Percentiles rank a stretch among this genome's conserved stretches.
Conservation (phyloP, 2,113 vertebrate genomes). For the Charina bottae region DNA sequence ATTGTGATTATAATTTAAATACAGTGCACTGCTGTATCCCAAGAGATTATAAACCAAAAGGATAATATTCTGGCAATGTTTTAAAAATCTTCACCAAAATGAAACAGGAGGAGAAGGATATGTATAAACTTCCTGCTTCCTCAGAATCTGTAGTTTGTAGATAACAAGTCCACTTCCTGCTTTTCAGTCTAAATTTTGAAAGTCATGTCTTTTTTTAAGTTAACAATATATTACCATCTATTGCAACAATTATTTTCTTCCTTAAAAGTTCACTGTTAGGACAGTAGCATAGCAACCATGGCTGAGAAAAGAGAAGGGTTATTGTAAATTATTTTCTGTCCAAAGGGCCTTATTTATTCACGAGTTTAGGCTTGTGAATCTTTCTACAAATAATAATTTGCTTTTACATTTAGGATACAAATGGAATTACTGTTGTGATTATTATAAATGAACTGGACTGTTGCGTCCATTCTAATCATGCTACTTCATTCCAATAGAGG, state of each 20-base stretch:
- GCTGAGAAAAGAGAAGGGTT: neutral
- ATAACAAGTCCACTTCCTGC: constrained; percentile 19
- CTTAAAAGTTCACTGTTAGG: neutral
- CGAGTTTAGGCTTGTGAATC: neutral
- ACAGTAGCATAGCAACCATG: neutral
- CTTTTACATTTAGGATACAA: neutral
- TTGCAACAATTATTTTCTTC: constrained; percentile 8
- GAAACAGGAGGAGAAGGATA: neutral
- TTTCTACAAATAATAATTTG: constrained; percentile 32
- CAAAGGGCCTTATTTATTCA: neutral
- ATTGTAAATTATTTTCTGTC: neutral
- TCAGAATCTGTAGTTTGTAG: neutral
- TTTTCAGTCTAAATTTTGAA: constrained; percentile 18
- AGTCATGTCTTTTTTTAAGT: constrained; percentile 5
- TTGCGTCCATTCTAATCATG: neutral
- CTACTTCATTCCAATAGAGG: neutral
- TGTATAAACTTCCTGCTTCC: constrained; percentile 8
- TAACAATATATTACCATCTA: neutral
- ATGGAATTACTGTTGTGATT: neutral
- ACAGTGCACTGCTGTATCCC: neutral
- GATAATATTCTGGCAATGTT: neutral
- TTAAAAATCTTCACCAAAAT: neutral
- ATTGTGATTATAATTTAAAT: neutral
- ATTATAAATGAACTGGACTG: constrained; percentile 23
- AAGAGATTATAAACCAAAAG: neutral